Evolutionary conservation across 2,888 invertebrate genomes (phyloP).

Genomic region (Zaprionus bogoriensis): DNA sequence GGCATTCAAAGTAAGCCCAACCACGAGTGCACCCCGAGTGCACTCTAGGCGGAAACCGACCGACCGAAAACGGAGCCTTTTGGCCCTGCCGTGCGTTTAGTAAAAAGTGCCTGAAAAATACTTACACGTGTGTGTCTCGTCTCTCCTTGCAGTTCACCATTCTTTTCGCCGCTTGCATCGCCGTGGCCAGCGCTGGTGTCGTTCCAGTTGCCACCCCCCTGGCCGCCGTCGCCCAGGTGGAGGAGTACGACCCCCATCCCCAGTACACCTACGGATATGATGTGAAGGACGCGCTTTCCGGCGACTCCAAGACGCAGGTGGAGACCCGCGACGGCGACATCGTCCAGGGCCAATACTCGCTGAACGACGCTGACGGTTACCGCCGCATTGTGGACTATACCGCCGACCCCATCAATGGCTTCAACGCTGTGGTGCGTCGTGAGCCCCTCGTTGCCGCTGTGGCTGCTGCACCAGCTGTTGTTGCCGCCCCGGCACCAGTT

Average conservation of each 20-base stretch:
- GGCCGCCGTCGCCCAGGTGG: conserved; percentile 75
- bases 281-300: conserved; percentile 82
- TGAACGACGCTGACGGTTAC: conserved; percentile 83
- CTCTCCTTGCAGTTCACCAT: conserved; percentile 72
- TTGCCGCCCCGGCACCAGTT: conserved; percentile 62
- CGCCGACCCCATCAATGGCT: conserved; percentile 82
- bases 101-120: conserved; percentile 23
- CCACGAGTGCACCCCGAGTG: too few relatives aligned
- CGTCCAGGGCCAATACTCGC: conserved; percentile 83
- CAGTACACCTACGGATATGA: conserved; percentile 83
- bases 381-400: conserved; percentile 83
- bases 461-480: conserved; percentile 56
- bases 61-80: not conserved
- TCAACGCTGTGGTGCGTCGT: conserved; percentile 82
- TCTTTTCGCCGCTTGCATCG: conserved; percentile 78
- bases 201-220: conserved; percentile 74
- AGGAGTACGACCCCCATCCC: conserved; percentile 82
- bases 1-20: conserved; percentile 82
- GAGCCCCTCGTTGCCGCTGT: conserved; percentile 80
- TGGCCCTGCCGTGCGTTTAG: conserved; percentile 9
- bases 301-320: conserved; percentile 82
- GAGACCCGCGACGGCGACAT: conserved; percentile 83
- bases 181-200: conserved; percentile 78
- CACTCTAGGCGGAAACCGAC: too few relatives aligned
- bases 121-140: conserved; percentile 5